phyloP scores from a whole-genome alignment of 1,140 invertebrate species.

The Caenorhabditis inopinata region DNA sequence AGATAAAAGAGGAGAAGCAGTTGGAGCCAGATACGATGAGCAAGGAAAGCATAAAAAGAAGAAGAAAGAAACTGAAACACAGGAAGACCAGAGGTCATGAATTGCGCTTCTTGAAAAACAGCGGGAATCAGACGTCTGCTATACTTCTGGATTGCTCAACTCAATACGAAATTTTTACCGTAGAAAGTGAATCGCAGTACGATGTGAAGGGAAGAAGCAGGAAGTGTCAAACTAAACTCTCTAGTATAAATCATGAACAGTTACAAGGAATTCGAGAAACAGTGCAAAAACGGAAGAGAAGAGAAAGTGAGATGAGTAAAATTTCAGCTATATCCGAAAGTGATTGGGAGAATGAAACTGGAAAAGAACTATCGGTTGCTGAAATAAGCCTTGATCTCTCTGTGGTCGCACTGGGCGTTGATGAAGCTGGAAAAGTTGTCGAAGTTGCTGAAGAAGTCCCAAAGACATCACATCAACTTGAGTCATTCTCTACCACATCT shows the following conservation, averaged over 20 bases:
- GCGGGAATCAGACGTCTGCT: conserved; percentile 27
- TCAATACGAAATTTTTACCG: conserved; percentile 10
- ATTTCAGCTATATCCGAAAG: background rate
- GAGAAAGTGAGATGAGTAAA: conserved; percentile 10
- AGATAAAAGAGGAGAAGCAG: background rate
- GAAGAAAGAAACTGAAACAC: background rate
- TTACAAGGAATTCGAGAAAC: conserved; percentile 13
- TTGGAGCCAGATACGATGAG: background rate
- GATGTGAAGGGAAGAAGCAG: conserved; percentile 6
- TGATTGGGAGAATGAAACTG: conserved; percentile 33
- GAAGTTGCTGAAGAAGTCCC: background rate
- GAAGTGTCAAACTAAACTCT: conserved; percentile 33
- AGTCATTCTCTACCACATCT: background rate
- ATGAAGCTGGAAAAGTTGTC: background rate
- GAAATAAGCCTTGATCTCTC: background rate
- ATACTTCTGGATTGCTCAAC: conserved; percentile 12
- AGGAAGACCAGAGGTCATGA: background rate
- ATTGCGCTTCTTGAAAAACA: conserved; percentile 36
- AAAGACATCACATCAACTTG: background rate
- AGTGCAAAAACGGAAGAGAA: background rate
- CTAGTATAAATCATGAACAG: conserved; percentile 22
- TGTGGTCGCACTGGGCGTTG: background rate
- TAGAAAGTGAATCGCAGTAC: background rate
- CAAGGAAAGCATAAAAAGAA: background rate
- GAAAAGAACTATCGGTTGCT: conserved; percentile 13